Percentiles rank a stretch among this genome's conserved stretches.
These are phyloP conservation scores for Tetramorium parvispinum DNA, from an alignment of 1,140 invertebrate genomes.

Conservation along the genomic window DNA sequence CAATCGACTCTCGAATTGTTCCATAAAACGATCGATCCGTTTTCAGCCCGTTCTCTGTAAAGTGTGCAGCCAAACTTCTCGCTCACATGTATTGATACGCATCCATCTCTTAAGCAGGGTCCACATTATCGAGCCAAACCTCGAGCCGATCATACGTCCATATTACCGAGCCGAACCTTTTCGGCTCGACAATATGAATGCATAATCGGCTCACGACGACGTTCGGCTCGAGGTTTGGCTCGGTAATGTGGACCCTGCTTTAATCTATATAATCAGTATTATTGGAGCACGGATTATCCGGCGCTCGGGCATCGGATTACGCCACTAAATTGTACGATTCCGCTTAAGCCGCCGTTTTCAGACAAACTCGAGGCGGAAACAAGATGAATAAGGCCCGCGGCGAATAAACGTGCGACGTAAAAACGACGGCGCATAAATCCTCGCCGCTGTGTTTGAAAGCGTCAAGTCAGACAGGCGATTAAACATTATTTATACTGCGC, in stretches of 20 bases:
- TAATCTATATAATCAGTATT: constrained; percentile 7
- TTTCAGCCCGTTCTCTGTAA: not conserved
- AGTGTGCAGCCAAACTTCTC: not conserved
- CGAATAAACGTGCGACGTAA: not conserved
- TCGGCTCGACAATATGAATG: too few relatives aligned
- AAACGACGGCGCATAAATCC: not conserved
- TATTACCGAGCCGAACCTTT: too few relatives aligned
- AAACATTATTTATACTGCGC: constrained; percentile 9
- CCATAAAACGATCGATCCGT: not conserved
- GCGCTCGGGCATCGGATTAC: constrained; percentile 1
- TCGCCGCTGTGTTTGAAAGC: not conserved
- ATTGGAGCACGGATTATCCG: constrained; percentile 11
- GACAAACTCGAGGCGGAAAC: not conserved
- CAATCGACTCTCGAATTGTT: not conserved
- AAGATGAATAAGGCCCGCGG: not conserved
- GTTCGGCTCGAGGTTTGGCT: too few relatives aligned
- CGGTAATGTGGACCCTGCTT: too few relatives aligned
- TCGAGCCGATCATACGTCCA: too few relatives aligned
- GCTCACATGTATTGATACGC: not conserved
- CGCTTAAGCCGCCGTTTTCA: constrained; percentile 25
- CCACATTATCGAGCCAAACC: too few relatives aligned
- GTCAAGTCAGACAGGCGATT: constrained; percentile 17
- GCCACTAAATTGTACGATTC: constrained; percentile 34
- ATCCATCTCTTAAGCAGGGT: not conserved
- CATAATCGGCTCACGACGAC: too few relatives aligned